Conservation (phyloP, 2,113 vertebrate genomes). For the Crotalus horridus region DNA sequence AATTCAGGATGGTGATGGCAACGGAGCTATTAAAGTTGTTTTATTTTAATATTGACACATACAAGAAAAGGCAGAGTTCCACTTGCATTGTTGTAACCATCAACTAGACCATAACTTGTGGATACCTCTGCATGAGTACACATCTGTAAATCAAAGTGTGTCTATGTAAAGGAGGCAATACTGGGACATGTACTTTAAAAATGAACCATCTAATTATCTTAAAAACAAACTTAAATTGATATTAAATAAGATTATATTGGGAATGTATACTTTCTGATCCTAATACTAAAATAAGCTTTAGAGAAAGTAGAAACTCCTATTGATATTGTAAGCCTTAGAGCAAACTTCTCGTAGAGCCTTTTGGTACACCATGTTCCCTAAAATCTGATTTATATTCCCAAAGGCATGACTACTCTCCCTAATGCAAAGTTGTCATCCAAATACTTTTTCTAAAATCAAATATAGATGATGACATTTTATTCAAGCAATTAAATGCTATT, state of each 20-base stretch:
- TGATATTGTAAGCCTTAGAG: constrained; percentile 17
- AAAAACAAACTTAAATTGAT: background rate
- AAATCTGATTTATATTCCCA: constrained; percentile 59
- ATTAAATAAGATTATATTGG: background rate
- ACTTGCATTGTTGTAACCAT: background rate
- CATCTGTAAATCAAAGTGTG: background rate
- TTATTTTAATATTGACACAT: background rate
- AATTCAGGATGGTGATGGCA: background rate
- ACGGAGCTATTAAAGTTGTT: background rate
- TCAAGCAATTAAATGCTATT: constrained; percentile 65
- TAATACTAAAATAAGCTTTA: constrained; percentile 29
- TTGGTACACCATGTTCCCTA: constrained; percentile 62
- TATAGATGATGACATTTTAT: constrained; percentile 66
- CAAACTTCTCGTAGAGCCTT: constrained; percentile 55
- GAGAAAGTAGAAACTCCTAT: constrained; percentile 38
- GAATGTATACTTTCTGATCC: background rate
- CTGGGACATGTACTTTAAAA: background rate
- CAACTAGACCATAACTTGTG: background rate
- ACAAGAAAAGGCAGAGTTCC: background rate
- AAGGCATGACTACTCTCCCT: constrained; percentile 57
- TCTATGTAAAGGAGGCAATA: background rate
- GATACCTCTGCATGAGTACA: background rate
- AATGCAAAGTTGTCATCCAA: constrained; percentile 60
- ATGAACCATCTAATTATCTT: background rate
- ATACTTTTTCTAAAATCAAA: constrained; percentile 54